Conservation (phyloP, 2,113 vertebrate species). For the Pterocles burchelli region DNA sequence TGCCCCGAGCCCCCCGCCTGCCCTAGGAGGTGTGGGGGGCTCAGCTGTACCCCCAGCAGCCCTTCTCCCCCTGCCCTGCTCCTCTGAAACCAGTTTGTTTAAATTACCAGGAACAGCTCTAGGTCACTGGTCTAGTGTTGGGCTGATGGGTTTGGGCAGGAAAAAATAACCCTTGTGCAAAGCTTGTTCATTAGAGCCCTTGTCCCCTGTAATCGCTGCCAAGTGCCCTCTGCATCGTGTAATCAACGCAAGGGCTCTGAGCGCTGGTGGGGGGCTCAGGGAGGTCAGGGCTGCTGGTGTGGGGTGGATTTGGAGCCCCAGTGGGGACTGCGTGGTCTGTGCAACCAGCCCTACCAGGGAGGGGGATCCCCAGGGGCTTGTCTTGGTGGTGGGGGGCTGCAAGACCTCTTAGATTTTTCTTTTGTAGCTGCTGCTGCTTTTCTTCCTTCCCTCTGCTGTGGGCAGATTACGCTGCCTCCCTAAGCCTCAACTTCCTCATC, state of each 20-base stretch:
- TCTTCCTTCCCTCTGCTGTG: not conserved
- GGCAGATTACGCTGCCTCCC: not conserved
- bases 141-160: not conserved
- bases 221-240: not conserved
- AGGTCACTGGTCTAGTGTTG: not conserved
- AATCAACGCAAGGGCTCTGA: accelerated
- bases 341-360: not conserved
- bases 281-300: accelerated
- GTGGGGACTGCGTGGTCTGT: not conserved
- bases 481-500: conserved; percentile 36
- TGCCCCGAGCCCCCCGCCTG: not conserved
- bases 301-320: not conserved
- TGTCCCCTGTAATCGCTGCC: accelerated
- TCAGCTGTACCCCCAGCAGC: not conserved
- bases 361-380: accelerated
- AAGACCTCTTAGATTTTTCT: not conserved
- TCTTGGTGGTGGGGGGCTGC: accelerated
- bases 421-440: not conserved
- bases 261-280: accelerated
- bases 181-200: accelerated
- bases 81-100: not conserved
- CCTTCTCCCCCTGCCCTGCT: not conserved
- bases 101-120: not conserved
- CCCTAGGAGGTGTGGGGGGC: not conserved
- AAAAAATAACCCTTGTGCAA: not conserved